Conservation (phyloP, 1,140 invertebrate genomes). For the Macrobrachium rosenbergii region DNA sequence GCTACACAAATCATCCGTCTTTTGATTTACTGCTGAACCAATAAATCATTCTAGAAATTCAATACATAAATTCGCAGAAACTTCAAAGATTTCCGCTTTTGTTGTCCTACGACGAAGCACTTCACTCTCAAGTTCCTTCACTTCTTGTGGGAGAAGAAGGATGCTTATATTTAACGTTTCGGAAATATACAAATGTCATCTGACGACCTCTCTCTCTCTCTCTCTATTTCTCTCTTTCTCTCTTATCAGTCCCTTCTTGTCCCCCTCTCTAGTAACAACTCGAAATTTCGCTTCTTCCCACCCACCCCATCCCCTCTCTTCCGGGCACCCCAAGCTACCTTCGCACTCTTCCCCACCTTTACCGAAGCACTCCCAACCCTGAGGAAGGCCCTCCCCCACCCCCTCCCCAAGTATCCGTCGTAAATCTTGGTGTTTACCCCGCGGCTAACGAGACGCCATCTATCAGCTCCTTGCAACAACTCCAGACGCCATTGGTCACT, state of each 20-base stretch:
- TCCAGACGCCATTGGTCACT: conserved; percentile 61
- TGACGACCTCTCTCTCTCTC: neutral
- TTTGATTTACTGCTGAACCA: no score
- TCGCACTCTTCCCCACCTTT: no score
- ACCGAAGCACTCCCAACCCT: neutral
- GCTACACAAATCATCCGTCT: no score
- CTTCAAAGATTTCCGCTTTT: no score
- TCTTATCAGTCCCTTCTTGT: neutral
- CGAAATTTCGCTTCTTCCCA: neutral
- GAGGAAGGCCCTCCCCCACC: neutral
- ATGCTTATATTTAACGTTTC: no score
- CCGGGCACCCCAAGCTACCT: neutral
- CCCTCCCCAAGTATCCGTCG: conserved; percentile 11
- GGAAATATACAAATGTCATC: neutral
- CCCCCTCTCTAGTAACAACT: neutral
- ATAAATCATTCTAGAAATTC: no score
- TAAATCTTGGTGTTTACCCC: conserved; percentile 62
- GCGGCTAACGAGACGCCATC: conserved; percentile 61
- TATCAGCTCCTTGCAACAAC: conserved; percentile 63
- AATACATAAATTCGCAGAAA: no score
- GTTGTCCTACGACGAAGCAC: no score
- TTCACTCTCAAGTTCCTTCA: no score
- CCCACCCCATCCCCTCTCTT: neutral
- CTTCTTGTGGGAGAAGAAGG: no score
- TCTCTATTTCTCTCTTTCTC: neutral